Percentiles rank a stretch among this genome's conserved stretches.
These are phyloP conservation scores for Dexiosoma caninum DNA, from an alignment of 2,888 invertebrate genomes.

Conservation along the genomic window DNA sequence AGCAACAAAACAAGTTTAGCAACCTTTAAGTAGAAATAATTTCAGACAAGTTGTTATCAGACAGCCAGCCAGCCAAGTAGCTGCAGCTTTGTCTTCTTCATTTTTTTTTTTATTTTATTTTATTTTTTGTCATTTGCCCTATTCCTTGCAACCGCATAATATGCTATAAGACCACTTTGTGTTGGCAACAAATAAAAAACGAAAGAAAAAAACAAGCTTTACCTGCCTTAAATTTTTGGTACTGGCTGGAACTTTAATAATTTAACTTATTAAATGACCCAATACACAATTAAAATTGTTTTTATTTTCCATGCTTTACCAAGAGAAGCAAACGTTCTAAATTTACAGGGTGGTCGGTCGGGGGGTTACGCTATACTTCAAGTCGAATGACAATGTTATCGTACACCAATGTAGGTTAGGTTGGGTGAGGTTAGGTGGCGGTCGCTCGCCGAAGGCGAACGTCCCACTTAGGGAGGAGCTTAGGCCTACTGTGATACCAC, in stretches of 20 bases:
- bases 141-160: conserved; percentile 29
- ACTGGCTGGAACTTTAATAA: conserved; percentile 17
- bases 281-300: conserved; percentile 4
- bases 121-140: conserved; percentile 2
- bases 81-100: conserved; percentile 49
- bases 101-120: not conserved
- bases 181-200: not conserved
- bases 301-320: no score
- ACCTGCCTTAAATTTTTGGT: not conserved
- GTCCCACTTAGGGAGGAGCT: no score
- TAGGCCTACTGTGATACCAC: no score
- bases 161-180: conserved; percentile 17
- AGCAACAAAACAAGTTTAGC: conserved; percentile 53
- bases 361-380: no score
- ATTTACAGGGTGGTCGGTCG: no score
- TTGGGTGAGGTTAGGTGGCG: no score
- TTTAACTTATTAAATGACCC: not conserved
- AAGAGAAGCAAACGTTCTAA: no score
- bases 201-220: not conserved
- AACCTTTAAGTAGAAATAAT: conserved; percentile 38
- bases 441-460: no score
- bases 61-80: conserved; percentile 15
- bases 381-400: no score
- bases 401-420: no score
- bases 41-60: conserved; percentile 32